Evolutionary conservation across 2,113 vertebrate species (phyloP).

Genomic region (Falco punctatus): DNA sequence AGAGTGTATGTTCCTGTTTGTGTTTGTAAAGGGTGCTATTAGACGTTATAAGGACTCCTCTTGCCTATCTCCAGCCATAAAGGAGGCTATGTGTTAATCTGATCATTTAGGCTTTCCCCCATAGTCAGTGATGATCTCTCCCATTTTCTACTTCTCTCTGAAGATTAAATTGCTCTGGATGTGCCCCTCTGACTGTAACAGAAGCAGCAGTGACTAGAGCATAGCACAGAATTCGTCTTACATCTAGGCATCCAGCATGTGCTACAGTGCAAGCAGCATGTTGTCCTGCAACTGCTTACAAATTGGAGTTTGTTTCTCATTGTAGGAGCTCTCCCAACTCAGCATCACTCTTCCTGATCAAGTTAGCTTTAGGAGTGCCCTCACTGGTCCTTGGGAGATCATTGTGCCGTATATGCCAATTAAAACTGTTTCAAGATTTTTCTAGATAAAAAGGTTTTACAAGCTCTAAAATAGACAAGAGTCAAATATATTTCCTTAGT

Average conservation of each 20-base stretch:
- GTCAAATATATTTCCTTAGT: background rate
- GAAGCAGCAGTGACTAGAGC: background rate
- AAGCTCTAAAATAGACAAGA: background rate
- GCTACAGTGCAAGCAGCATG: background rate
- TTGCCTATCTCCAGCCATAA: background rate
- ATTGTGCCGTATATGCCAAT: background rate
- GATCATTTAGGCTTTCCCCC: background rate
- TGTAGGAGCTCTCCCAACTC: background rate
- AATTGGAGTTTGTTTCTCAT: background rate
- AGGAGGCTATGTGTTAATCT: background rate
- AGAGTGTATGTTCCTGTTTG: background rate
- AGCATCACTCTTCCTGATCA: background rate
- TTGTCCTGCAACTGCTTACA: background rate
- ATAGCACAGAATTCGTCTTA: background rate
- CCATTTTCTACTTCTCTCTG: background rate
- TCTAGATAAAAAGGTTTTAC: background rate
- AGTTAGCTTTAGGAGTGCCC: background rate
- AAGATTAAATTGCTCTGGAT: background rate
- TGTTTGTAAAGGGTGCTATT: background rate
- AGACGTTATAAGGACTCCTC: background rate
- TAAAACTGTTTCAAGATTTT: background rate
- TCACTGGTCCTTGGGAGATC: background rate
- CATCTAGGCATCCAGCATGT: background rate
- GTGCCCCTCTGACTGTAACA: background rate
- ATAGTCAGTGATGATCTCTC: background rate